phyloP scores from a whole-genome alignment of 2,888 invertebrate genomes.

The Eupithecia vulgata region DNA sequence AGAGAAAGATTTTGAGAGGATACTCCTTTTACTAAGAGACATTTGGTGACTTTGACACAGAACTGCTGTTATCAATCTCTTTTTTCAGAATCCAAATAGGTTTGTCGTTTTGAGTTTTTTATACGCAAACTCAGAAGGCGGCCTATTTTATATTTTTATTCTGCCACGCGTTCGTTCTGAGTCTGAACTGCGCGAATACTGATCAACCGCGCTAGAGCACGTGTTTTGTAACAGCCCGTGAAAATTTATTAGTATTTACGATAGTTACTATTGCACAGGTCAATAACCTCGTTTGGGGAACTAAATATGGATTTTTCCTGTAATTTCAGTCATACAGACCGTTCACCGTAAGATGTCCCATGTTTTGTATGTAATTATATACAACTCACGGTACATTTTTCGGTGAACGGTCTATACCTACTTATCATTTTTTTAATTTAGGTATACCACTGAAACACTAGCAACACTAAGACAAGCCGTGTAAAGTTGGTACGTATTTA shows the following conservation, averaged over 20 bases:
- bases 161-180: constrained; percentile 4
- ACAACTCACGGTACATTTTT: no score
- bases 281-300: background rate
- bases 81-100: background rate
- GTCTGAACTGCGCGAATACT: constrained; percentile 24
- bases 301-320: background rate
- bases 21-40: background rate
- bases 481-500: no score
- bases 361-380: no score
- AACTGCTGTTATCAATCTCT: background rate
- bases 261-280: constrained; percentile 1
- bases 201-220: constrained; percentile 20
- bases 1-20: background rate
- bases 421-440: no score
- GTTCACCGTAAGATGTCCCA: no score
- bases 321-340: no score
- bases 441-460: no score
- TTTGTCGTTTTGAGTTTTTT: background rate
- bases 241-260: background rate
- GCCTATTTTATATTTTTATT: background rate
- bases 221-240: constrained; percentile 4
- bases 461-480: no score
- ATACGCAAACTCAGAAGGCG: background rate
- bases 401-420: no score
- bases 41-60: constrained; percentile 4